A percentile compares a stretch with the other conserved stretches of the same genome.
phyloP scores from a whole-genome alignment of 2,888 invertebrate species.

The Anorthoa munda region DNA sequence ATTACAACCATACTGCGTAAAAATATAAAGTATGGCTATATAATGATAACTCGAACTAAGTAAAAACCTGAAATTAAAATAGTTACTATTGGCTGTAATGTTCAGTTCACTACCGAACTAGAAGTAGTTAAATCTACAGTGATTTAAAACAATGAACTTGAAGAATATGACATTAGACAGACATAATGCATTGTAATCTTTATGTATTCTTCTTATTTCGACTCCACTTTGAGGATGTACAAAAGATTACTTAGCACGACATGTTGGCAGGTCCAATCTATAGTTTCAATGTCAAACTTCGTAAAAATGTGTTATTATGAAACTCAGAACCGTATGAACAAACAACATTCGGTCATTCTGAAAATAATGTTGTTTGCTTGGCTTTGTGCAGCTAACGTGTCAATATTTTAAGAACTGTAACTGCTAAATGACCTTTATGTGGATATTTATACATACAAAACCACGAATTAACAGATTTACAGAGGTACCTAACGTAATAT shows the following conservation, averaged over 20 bases:
- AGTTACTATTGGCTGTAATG: background rate
- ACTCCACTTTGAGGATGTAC: conserved; percentile 47
- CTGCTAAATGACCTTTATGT: conserved; percentile 60
- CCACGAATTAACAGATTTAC: background rate
- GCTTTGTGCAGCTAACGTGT: conserved; percentile 64
- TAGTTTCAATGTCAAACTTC: conserved; percentile 79
- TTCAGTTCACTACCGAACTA: background rate
- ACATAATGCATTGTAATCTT: conserved; percentile 38
- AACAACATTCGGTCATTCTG: conserved; percentile 74
- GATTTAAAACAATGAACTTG: conserved; percentile 29
- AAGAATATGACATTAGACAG: conserved; percentile 25
- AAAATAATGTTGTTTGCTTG: conserved; percentile 72
- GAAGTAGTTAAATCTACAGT: conserved; percentile 15
- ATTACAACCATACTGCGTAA: too few species aligned
- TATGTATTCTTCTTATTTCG: conserved; percentile 53
- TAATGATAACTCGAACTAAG: too few species aligned
- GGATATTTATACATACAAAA: conserved; percentile 28
- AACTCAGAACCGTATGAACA: conserved; percentile 70
- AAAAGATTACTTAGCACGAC: conserved; percentile 61
- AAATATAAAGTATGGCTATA: too few species aligned
- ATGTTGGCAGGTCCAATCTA: conserved; percentile 60
- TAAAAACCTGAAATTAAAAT: background rate
- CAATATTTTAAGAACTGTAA: conserved; percentile 62
- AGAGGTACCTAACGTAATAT: conserved; percentile 3
- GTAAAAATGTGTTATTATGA: conserved; percentile 78